Evolutionary conservation across 2,888 invertebrate species (phyloP), one percentile per base, ranked within the genome.

Genomic region (Phlogophora meticulosa): DNA sequence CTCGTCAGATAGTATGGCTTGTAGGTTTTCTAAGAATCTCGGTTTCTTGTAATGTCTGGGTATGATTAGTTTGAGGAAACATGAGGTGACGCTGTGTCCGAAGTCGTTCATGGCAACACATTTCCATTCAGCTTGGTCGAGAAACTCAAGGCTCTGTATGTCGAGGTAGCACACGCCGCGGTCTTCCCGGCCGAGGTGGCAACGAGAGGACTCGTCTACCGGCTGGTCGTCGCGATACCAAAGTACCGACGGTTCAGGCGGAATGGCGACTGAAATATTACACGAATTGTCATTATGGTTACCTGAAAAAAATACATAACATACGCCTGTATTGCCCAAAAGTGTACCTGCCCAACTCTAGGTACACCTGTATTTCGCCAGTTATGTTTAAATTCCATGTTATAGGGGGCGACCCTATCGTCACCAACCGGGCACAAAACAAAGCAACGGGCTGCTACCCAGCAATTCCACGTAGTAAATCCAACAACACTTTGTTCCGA

Each of bases 101-200:
- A 97, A 98, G 85, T 98, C 98, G 88, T 98, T 98, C 66, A 97
- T 97, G 9, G 98, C 98, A 4, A 98, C 97, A 88, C 98, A 98
- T 90, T 98, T 98, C 98, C 98, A 98, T 88, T 98, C 98, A 0
- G 98, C 98, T 92, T 98, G 98, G 88, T 98, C 98, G 66, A 97
- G 96, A 85, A 98, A 97, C 90, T 98, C 98, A 1, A 98, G 96
- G 68, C 96, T 96, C 61, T 96, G 96, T 43, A 98, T 96, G 84
- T 98, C 97, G 74, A 98, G 94, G 87, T 97, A 96, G 89, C 97
- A 98, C 17, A 96, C 94, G 22, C 98, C 98, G 46, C 97, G 95
- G 28, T 97, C 96, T 87, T 98, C 98, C 61, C 96, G 96, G 58
- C 94, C 96, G 48, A 97, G 96, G 75, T 96, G 96, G 87, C 98